Percentiles rank a stretch among this genome's conserved stretches.
phyloP scores from a whole-genome alignment of 2,797 vertebrate genomes.

The Ceyx erithaca region DNA sequence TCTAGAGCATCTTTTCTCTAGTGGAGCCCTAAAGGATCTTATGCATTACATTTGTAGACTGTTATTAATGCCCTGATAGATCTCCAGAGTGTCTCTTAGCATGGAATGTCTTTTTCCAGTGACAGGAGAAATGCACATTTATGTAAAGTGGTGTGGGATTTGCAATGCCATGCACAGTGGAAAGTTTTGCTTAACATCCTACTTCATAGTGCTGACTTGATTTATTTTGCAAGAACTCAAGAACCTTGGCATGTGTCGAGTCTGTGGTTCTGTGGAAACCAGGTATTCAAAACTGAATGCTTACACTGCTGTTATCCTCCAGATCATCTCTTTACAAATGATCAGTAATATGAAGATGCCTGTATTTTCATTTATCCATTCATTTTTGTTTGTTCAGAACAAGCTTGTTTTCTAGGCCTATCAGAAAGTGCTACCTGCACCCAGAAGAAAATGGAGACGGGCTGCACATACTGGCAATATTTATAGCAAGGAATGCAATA shows the following conservation, averaged over 20 bases:
- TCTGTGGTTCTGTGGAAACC: neutral
- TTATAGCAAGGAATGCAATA: neutral
- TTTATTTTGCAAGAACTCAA: neutral
- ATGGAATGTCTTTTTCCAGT: neutral
- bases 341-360: neutral
- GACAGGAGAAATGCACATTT: neutral
- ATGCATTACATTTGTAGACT: neutral
- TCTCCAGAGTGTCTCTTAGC: neutral
- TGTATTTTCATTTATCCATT: neutral
- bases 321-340: neutral
- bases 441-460: neutral
- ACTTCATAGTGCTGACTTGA: neutral
- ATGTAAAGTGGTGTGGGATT: neutral
- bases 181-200: constrained; percentile 1
- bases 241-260: neutral
- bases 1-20: neutral
- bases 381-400: neutral
- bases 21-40: neutral
- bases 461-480: neutral
- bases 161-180: neutral
- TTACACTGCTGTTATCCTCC: neutral
- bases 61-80: neutral
- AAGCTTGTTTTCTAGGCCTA: neutral
- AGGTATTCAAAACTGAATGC: neutral
- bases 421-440: neutral